Base-by-base conservation (phyloP, 1,140 invertebrate species). In the Sycobia sp. region DNA sequence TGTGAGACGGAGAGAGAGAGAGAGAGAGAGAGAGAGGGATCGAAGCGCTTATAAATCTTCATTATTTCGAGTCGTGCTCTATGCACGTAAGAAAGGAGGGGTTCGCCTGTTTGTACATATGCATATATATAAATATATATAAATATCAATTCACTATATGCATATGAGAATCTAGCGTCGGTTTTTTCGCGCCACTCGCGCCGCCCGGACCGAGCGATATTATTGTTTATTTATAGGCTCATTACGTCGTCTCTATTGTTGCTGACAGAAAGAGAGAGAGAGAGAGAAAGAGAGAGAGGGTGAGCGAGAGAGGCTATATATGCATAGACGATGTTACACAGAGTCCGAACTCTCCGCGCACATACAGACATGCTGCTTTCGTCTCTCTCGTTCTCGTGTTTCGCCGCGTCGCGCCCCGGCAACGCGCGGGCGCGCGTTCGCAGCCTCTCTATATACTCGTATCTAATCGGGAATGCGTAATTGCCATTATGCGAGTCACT, bases 1-100 rank as follows among this genome's bases (percentile, higher is more conserved):
- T n/a, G n/a, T n/a, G n/a, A n/a, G n/a, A n/a, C n/a, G n/a, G n/a
- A n/a, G n/a, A n/a, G n/a, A n/a, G n/a, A n/a, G n/a, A n/a, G n/a
- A n/a, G n/a, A n/a, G n/a, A n/a, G n/a, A n/a, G n/a, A n/a, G n/a
- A n/a, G n/a, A n/a, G n/a, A n/a, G n/a, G n/a, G n/a, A n/a, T n/a
- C n/a, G n/a, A n/a, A 18, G n/a, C 51, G 23, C 41, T 41, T 43
- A 62, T 62, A 62, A 62, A 62, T 62, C 50, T 62, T 54, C 50
- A 62, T 62, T 62, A 62, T 62, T 27, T 20, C n/a, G 9, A 50
- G 44, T 32, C 34, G 14, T 16, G 13, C 27, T 22, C 36, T 18
- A 13, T 38, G 14, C 11, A n/a, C n/a, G n/a, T n/a, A 9, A 53
- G 32, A 53, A 53, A 44, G 4, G 10, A 32, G n/a, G 5, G 9